These are phyloP conservation scores for Dicaeum eximium DNA, from an alignment of 2,113 vertebrate genomes.

Conservation along the genomic window DNA sequence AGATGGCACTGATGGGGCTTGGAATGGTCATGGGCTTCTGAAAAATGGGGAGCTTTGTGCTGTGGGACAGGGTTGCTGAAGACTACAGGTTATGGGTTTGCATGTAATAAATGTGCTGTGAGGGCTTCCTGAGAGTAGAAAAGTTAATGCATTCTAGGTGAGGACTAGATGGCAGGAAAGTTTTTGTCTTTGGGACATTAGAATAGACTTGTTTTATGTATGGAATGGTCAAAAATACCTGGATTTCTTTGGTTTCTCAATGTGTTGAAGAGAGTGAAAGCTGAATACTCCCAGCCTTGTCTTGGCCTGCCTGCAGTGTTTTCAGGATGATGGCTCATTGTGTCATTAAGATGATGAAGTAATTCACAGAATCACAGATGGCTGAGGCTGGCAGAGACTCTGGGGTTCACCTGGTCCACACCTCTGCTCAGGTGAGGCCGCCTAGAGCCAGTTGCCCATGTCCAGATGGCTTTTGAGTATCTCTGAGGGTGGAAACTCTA, in stretches of 20 bases:
- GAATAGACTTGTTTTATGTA: background rate
- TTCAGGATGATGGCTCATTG: background rate
- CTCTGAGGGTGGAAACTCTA: background rate
- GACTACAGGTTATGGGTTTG: background rate
- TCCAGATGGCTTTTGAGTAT: background rate
- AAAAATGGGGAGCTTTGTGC: background rate
- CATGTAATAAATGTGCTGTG: fast-evolving
- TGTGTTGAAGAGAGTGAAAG: background rate
- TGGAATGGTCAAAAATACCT: background rate
- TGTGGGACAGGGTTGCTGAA: background rate
- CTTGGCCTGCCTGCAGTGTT: background rate
- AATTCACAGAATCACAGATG: background rate
- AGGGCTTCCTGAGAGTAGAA: background rate
- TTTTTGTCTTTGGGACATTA: background rate
- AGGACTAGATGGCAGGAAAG: background rate
- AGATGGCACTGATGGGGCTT: background rate
- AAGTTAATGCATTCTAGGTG: background rate
- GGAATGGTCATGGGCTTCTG: background rate
- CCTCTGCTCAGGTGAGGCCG: background rate
- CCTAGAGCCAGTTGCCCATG: background rate
- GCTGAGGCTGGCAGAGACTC: background rate
- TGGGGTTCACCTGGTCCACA: background rate
- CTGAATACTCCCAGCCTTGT: background rate
- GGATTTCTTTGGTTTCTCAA: background rate
- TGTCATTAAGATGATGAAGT: background rate